Percentiles rank a stretch among this genome's conserved stretches.
Evolutionary conservation across 2,888 invertebrate genomes (phyloP).

Genomic region (Pteria penguin): DNA sequence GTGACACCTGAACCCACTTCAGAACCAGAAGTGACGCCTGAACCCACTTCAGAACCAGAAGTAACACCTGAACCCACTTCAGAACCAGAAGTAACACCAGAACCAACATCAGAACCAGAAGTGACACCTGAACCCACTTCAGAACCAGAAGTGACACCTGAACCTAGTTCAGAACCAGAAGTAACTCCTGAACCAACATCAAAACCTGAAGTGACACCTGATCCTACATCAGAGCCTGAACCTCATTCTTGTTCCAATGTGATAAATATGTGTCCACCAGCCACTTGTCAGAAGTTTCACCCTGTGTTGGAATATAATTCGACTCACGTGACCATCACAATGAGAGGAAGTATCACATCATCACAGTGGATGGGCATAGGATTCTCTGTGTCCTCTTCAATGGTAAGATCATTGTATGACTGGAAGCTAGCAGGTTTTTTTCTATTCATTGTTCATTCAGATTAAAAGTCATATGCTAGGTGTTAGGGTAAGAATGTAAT

Average conservation of each 20-base stretch:
- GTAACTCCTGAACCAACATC: not conserved
- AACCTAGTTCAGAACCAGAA: not conserved
- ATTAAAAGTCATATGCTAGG: too few species aligned
- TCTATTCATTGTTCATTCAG: too few species aligned
- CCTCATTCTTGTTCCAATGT: not conserved
- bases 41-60: not conserved
- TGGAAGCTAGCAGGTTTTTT: too few species aligned
- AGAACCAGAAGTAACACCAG: not conserved
- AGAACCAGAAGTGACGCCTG: not conserved
- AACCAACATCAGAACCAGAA: not conserved
- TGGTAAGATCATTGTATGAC: not conserved
- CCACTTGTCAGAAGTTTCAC: not conserved
- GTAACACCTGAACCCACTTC: not conserved
- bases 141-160: not conserved
- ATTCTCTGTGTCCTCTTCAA: not conserved
- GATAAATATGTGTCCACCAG: not conserved
- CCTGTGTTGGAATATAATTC: not conserved
- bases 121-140: not conserved
- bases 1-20: not conserved
- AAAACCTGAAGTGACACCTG: not conserved
- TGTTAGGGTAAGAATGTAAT: too few species aligned
- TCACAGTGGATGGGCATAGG: not conserved
- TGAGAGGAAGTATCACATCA: not conserved
- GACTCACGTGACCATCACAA: not conserved
- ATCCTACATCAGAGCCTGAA: not conserved